Percentiles rank a stretch among this genome's conserved stretches.
Conservation (phyloP, 2,113 vertebrate species). For the Loxodonta africana region DNA sequence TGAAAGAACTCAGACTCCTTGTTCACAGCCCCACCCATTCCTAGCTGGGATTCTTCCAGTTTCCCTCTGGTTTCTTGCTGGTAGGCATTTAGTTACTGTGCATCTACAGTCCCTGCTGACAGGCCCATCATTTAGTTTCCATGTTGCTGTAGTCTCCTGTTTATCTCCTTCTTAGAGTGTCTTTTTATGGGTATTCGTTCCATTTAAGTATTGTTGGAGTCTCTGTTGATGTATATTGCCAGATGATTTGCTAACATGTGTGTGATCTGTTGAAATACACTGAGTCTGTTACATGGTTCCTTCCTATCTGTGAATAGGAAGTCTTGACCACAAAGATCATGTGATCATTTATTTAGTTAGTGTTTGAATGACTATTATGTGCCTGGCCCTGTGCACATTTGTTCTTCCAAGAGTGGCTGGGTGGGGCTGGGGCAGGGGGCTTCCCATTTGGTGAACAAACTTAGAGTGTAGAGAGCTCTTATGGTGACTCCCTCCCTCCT, state of each 20-base stretch:
- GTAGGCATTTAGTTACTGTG: not conserved
- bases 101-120: not conserved
- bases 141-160: conserved; percentile 2
- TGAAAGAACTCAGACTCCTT: conserved; percentile 59
- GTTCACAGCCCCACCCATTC: conserved; percentile 43
- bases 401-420: conserved; percentile 27
- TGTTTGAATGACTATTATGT: not conserved
- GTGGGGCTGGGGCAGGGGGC: not conserved
- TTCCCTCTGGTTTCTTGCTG: conserved; percentile 60
- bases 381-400: not conserved
- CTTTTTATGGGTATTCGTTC: conserved; percentile 31
- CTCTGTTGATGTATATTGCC: not conserved
- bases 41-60: conserved; percentile 67
- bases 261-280: conserved; percentile 17
- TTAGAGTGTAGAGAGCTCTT: conserved; percentile 42
- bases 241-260: not conserved
- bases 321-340: conserved; percentile 55
- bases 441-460: conserved; percentile 53
- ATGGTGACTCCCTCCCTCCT: conserved; percentile 40
- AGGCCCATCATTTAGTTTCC: conserved; percentile 23
- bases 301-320: not conserved
- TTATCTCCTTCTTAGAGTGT: conserved; percentile 49
- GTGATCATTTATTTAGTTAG: conserved; percentile 54
- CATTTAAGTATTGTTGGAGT: not conserved
- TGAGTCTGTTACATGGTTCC: not conserved